Base-by-base conservation (phyloP, 2,113 vertebrate genomes). In the Spheniscus mendiculus region DNA sequence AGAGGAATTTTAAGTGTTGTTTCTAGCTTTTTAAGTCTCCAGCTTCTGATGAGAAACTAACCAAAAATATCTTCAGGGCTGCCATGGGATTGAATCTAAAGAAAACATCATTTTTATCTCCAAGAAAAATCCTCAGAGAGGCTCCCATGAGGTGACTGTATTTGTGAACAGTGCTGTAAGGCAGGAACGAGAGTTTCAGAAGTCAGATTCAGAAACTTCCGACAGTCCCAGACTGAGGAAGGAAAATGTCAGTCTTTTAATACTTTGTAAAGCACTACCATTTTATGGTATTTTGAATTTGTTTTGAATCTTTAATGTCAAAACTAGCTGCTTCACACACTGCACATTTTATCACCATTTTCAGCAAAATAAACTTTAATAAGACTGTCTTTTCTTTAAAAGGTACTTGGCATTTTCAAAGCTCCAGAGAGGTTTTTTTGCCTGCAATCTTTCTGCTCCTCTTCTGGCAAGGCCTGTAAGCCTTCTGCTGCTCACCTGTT, bases 61-160 rank as follows among this genome's bases (percentile, higher is more conserved):
- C 44, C 27, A 90, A 82, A 92, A 92, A 84, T 78, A 87, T 45
- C 90, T 90, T 71, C 47, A 16, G 76, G 67, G 86, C 76, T 95
- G 52, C 55, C 61, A 74, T 23, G 52, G 36, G 65, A 90, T 3
- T 83, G 52, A 87, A 69, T 50, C 27, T 72, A 87, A 96, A 95
- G 72, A 95, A 95, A 97, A 78, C 47, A 94, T 65, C 5, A 73
- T 81, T 94, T 96, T 85, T 85, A 52, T 79, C 90, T 85, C n/a
- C n/a, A 74, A 74, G 55, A 92, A 92, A 78, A 87, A n/a, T n/a
- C 61, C 71, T 86, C 50, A 67, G 69, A 67, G 79, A 65, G 23
- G 47, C 44, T 84, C 61, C 80, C 81, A 56, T 36, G 89, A 87
- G 72, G 27, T 67, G 40, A 25, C 34, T 67, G 32, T 73, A 50